phyloP scores from a whole-genome alignment of 2,888 invertebrate genomes.

The Ommatoiulus sabulosus region DNA sequence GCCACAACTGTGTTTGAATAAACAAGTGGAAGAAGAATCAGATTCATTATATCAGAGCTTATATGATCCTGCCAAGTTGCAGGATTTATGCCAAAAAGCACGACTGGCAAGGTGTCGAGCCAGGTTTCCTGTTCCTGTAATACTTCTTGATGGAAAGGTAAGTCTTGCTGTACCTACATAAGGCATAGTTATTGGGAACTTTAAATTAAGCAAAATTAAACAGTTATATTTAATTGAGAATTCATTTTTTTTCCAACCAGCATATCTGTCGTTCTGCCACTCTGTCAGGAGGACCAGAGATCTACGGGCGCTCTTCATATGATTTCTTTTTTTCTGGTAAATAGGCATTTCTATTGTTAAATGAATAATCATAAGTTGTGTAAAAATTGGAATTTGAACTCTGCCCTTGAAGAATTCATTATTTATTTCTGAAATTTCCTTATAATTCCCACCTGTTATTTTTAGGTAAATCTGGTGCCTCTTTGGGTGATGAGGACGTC shows the following conservation, averaged over 20 bases:
- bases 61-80: slow-evolving; percentile 73
- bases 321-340: slow-evolving; percentile 70
- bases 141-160: slow-evolving; percentile 79
- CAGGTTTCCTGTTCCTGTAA: slow-evolving; percentile 82
- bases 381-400: too few relatives aligned
- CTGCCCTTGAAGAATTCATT: too few relatives aligned
- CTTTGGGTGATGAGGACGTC: slow-evolving; percentile 61
- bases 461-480: slow-evolving; percentile 57
- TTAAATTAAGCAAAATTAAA: background rate
- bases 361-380: too few relatives aligned
- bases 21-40: slow-evolving; percentile 53
- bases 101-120: slow-evolving; percentile 80
- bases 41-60: slow-evolving; percentile 54
- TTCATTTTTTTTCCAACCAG: slow-evolving; percentile 61
- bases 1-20: background rate
- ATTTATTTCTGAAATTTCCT: too few relatives aligned
- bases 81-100: slow-evolving; percentile 76
- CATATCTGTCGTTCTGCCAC: slow-evolving; percentile 77
- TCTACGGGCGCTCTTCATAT: slow-evolving; percentile 76
- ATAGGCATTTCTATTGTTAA: background rate
- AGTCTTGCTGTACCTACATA: slow-evolving; percentile 59
- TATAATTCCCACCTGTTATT: too few relatives aligned
- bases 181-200: background rate
- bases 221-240: background rate
- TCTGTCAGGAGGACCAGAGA: slow-evolving; percentile 79